Evolutionary conservation across 2,113 vertebrate genomes (phyloP).

Genomic region (Coreoperca whiteheadi): DNA sequence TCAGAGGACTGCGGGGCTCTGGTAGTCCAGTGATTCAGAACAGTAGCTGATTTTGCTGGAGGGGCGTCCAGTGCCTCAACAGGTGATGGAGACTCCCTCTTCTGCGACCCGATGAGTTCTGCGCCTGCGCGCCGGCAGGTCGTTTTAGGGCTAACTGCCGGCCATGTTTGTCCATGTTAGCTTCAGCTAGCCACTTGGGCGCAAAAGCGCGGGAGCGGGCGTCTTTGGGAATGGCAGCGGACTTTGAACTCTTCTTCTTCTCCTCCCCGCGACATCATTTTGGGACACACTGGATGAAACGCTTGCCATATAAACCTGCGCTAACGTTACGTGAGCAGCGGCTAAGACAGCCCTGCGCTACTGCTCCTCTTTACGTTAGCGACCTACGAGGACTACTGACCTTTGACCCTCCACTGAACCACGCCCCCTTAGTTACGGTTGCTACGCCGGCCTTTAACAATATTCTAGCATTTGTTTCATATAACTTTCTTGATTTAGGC

Average conservation of each 20-base stretch:
- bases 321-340: too few species aligned
- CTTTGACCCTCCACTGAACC: background rate
- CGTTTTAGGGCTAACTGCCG: background rate
- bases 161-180: background rate
- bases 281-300: background rate
- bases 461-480: too few species aligned
- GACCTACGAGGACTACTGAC: background rate
- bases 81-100: background rate
- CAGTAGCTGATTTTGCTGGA: background rate
- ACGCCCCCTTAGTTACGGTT: constrained; percentile 1
- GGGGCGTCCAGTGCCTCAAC: background rate
- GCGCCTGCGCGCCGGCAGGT: background rate
- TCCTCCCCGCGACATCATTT: background rate
- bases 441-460: too few species aligned
- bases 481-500: too few species aligned
- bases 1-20: background rate
- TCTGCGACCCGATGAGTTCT: background rate
- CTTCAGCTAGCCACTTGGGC: background rate
- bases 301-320: too few species aligned
- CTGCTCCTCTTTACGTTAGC: accelerated
- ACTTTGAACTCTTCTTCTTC: background rate
- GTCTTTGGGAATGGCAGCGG: background rate
- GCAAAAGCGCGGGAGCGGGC: background rate
- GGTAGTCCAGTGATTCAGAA: too few species aligned
- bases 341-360: background rate